These are phyloP conservation scores for Gadopsis bispinosus DNA, from an alignment of 2,797 vertebrate species.

Conservation along the genomic window DNA sequence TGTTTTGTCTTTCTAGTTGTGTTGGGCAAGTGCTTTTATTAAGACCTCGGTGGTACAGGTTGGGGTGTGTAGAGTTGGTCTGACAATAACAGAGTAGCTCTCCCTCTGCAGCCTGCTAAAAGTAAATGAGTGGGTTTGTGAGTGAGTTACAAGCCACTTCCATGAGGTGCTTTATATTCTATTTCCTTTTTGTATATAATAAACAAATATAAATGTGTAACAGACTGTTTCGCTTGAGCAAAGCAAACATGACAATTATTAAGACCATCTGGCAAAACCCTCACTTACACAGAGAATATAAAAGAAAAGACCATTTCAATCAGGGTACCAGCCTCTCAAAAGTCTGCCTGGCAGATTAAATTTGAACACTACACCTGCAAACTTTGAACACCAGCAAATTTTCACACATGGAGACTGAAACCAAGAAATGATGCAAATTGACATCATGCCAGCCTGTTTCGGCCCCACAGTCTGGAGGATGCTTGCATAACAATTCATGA, in stretches of 20 bases:
- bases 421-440: neutral
- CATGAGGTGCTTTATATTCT: neutral
- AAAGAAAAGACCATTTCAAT: neutral
- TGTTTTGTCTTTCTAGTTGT: neutral
- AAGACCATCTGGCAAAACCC: neutral
- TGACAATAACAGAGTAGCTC: neutral
- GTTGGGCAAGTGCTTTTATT: neutral
- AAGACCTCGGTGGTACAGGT: neutral
- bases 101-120: too few relatives aligned
- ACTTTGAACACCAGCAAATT: neutral
- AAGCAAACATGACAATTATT: neutral
- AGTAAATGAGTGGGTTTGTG: neutral
- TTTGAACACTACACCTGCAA: neutral
- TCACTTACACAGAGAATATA: conserved; percentile 1
- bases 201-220: neutral
- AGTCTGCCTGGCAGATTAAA: neutral
- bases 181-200: neutral
- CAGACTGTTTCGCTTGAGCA: neutral
- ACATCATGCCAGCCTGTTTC: neutral
- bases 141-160: neutral
- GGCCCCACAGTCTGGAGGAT: neutral
- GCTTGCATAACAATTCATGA: neutral
- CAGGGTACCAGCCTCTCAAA: neutral
- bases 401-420: neutral
- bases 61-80: neutral